phyloP scores from a whole-genome alignment of 1,140 invertebrate genomes.

The Drosophila triauraria region DNA sequence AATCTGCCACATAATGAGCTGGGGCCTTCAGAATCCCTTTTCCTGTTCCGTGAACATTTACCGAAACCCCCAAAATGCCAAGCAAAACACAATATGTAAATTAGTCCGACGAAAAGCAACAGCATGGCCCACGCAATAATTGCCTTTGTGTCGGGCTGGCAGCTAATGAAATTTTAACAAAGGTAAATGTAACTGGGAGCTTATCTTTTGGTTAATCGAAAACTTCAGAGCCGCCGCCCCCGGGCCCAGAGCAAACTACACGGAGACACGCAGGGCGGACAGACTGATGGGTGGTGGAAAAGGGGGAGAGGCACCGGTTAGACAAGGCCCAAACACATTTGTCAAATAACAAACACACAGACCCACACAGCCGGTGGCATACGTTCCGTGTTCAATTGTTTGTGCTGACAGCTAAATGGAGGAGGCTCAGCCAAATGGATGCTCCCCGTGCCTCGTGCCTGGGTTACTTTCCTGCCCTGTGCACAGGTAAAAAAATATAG shows the following conservation, averaged over 20 bases:
- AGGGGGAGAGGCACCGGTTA: conserved; percentile 23
- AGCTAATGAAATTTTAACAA: conserved; percentile 64
- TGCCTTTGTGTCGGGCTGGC: conserved; percentile 45
- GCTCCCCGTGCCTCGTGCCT: conserved; percentile 31
- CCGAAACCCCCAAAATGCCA: conserved; percentile 12
- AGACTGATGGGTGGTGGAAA: not conserved
- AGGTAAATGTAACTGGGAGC: conserved; percentile 52
- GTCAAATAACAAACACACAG: conserved; percentile 64
- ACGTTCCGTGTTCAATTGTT: conserved; percentile 53
- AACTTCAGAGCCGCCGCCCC: conserved; percentile 38
- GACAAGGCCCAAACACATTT: conserved; percentile 58
- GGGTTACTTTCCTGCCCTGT: not conserved
- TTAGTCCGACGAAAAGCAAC: conserved; percentile 45
- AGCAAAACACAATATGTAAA: conserved; percentile 50
- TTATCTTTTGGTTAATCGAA: conserved; percentile 67
- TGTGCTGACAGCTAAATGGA: conserved; percentile 61
- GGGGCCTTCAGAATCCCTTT: not conserved
- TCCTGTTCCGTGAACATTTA: not conserved
- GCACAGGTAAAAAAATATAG: conserved; percentile 16
- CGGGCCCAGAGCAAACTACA: conserved; percentile 50
- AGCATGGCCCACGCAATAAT: conserved; percentile 46
- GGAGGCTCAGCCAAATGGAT: conserved; percentile 56
- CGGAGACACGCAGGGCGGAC: conserved; percentile 45
- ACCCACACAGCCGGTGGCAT: conserved; percentile 13
- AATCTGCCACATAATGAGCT: conserved; percentile 12